These are phyloP conservation scores for Chaetodon trifasciatus DNA, from an alignment of 2,797 vertebrate species.

Conservation along the genomic window DNA sequence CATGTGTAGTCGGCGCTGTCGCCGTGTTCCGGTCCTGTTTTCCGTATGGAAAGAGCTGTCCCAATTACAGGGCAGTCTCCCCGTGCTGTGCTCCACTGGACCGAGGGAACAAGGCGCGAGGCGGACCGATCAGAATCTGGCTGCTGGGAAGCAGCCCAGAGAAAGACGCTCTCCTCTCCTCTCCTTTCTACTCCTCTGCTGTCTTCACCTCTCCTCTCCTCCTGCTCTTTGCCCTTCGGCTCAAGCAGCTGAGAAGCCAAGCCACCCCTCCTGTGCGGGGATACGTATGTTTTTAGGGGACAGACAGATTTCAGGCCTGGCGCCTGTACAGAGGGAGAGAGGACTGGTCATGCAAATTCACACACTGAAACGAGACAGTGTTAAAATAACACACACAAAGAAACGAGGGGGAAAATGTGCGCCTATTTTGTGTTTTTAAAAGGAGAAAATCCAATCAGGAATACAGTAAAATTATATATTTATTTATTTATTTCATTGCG, in stretches of 20 bases:
- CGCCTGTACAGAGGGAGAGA: slow-evolving; percentile 66
- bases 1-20: slow-evolving; percentile 6
- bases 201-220: slow-evolving; percentile 46
- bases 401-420: slow-evolving; percentile 19
- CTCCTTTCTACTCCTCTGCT: slow-evolving; percentile 22
- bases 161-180: slow-evolving; percentile 28
- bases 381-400: slow-evolving; percentile 41
- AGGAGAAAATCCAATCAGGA: slow-evolving; percentile 11
- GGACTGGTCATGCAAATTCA: slow-evolving; percentile 60
- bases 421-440: slow-evolving; percentile 6
- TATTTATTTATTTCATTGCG: slow-evolving; percentile 23
- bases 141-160: slow-evolving; percentile 68
- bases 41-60: slow-evolving; percentile 67
- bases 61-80: slow-evolving; percentile 72
- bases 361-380: slow-evolving; percentile 46
- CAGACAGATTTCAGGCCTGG: slow-evolving; percentile 78
- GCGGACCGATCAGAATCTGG: slow-evolving; percentile 65
- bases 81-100: slow-evolving; percentile 73
- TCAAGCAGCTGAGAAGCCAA: slow-evolving; percentile 54
- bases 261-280: slow-evolving; percentile 61
- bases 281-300: slow-evolving; percentile 74
- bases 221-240: slow-evolving; percentile 67
- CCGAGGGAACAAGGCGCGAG: slow-evolving; percentile 64
- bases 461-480: slow-evolving; percentile 2
- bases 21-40: slow-evolving; percentile 28